Evolutionary conservation across 2,888 invertebrate genomes (phyloP).

Genomic region (Archaeoteleia sp.): DNA sequence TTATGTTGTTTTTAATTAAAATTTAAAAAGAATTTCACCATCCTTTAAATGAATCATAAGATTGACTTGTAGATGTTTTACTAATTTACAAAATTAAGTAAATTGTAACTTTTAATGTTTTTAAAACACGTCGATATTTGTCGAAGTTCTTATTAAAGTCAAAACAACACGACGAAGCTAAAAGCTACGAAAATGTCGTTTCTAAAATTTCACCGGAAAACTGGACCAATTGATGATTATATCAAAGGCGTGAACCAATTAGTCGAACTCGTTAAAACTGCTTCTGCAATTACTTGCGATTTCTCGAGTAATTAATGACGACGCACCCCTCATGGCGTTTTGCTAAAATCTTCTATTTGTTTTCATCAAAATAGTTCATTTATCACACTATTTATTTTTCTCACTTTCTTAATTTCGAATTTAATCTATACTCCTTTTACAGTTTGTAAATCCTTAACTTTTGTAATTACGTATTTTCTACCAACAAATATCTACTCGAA

Average conservation of each 20-base stretch:
- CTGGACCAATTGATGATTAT: conserved; percentile 1
- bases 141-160: neutral
- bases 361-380: conserved; percentile 1
- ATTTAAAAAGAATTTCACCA: too few relatives aligned
- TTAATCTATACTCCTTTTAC: too few relatives aligned
- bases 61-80: too few relatives aligned
- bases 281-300: conserved; percentile 15
- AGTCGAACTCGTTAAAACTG: conserved; percentile 38
- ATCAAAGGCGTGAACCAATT: neutral
- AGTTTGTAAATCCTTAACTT: too few relatives aligned
- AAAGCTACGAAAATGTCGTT: neutral
- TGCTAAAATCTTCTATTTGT: conserved; percentile 20
- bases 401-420: too few relatives aligned
- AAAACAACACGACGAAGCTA: neutral
- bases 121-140: neutral
- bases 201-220: neutral
- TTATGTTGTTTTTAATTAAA: too few relatives aligned
- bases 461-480: too few relatives aligned
- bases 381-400: neutral
- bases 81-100: too few relatives aligned
- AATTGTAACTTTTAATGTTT: too few relatives aligned
- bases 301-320: conserved; percentile 34
- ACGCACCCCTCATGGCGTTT: conserved; percentile 8
- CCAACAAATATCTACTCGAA: too few relatives aligned
- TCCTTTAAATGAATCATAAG: too few relatives aligned